A percentile compares a stretch with the other conserved stretches of the same genome.
These are phyloP conservation scores for Leptinotarsa tumamoca DNA, from an alignment of 2,888 invertebrate species.

Conservation along the genomic window DNA sequence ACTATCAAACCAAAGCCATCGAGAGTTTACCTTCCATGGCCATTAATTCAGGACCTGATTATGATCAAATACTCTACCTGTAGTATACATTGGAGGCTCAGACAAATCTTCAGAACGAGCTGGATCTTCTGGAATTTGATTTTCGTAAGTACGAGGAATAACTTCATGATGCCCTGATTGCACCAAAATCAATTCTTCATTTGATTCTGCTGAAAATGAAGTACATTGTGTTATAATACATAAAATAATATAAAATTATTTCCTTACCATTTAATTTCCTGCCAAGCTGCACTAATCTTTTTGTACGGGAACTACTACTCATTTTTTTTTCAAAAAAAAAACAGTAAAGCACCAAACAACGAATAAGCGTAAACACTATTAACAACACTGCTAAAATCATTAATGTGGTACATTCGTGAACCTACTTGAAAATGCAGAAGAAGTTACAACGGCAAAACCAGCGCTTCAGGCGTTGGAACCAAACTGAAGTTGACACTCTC, in stretches of 20 bases:
- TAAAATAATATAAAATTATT: neutral
- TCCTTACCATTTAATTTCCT: neutral
- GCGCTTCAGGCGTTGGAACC: neutral
- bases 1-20: slow-evolving; percentile 3
- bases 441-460: no score
- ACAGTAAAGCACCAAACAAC: no score
- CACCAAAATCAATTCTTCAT: neutral
- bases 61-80: neutral
- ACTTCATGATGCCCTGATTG: neutral
- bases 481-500: neutral
- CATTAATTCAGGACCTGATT: slow-evolving; percentile 15
- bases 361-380: no score
- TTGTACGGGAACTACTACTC: no score
- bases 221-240: neutral
- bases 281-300: no score
- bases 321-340: no score
- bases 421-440: no score
- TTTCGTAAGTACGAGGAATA: neutral
- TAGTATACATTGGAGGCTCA: no score
- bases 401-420: no score
- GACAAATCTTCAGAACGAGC: neutral
- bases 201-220: slow-evolving; percentile 19
- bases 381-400: no score
- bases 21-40: slow-evolving; percentile 21
- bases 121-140: no score